These are phyloP conservation scores for Caerostris extrusa DNA, from an alignment of 1,140 invertebrate genomes.

Conservation along the genomic window DNA sequence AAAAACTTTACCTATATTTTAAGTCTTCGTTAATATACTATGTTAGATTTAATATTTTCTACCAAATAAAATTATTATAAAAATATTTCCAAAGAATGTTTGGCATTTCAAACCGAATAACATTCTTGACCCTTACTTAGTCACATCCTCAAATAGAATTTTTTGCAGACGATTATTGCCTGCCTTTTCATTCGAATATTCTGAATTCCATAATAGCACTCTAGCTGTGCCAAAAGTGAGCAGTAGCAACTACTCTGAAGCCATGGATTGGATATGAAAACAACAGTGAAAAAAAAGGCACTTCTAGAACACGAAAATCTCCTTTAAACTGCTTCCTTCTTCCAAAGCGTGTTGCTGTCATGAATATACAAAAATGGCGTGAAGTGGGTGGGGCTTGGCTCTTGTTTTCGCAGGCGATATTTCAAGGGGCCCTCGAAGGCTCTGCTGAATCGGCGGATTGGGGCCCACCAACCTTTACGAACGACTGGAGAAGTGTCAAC, in stretches of 20 bases:
- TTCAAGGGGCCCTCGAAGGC: background rate
- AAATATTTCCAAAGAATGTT: background rate
- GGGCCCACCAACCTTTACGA: background rate
- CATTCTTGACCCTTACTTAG: background rate
- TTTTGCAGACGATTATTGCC: background rate
- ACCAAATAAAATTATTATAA: background rate
- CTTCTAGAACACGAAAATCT: conserved; percentile 10
- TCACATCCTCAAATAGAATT: background rate
- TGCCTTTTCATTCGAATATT: background rate
- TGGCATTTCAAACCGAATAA: background rate
- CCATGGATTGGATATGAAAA: background rate
- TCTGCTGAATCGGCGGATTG: background rate
- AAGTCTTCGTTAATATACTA: too few species aligned
- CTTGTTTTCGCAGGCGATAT: conserved; percentile 50
- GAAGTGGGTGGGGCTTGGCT: background rate
- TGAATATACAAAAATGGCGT: conserved; percentile 47
- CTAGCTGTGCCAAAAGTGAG: background rate
- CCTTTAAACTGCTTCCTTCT: background rate
- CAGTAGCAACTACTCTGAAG: background rate
- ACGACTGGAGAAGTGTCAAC: conserved; percentile 44
- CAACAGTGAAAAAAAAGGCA: conserved; percentile 8
- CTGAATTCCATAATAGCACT: background rate
- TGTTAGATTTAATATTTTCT: background rate
- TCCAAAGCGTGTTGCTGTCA: background rate
- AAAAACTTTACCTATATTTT: too few species aligned